These are phyloP conservation scores for Indri indri DNA, from an alignment of 2,113 vertebrate species.

Conservation along the genomic window DNA sequence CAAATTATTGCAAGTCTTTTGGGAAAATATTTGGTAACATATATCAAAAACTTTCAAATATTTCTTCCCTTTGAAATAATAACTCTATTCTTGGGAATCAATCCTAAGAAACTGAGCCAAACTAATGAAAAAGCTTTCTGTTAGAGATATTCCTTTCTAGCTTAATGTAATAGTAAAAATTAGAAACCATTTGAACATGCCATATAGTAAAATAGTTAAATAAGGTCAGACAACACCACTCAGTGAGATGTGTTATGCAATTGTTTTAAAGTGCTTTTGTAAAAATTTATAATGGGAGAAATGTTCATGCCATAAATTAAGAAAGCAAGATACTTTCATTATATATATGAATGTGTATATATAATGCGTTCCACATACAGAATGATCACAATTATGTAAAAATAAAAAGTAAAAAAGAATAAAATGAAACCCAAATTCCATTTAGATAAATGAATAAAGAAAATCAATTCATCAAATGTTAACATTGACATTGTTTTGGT, in stretches of 20 bases:
- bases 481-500: background rate
- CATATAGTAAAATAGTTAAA: background rate
- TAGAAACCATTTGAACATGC: background rate
- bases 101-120: background rate
- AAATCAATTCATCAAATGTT: background rate
- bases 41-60: background rate
- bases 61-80: background rate
- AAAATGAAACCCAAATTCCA: background rate
- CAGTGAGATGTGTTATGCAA: background rate
- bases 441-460: background rate
- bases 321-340: background rate
- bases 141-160: background rate
- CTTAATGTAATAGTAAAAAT: background rate
- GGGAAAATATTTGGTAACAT: background rate
- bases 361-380: background rate
- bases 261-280: background rate
- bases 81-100: background rate
- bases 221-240: background rate
- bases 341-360: background rate
- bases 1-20: background rate
- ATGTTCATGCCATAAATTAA: background rate
- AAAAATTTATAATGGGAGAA: background rate
- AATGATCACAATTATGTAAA: background rate
- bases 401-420: background rate
- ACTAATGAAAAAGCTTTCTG: background rate